Base-by-base conservation (phyloP, 2,888 invertebrate genomes). In the Drepanosiphum platanoidis region DNA sequence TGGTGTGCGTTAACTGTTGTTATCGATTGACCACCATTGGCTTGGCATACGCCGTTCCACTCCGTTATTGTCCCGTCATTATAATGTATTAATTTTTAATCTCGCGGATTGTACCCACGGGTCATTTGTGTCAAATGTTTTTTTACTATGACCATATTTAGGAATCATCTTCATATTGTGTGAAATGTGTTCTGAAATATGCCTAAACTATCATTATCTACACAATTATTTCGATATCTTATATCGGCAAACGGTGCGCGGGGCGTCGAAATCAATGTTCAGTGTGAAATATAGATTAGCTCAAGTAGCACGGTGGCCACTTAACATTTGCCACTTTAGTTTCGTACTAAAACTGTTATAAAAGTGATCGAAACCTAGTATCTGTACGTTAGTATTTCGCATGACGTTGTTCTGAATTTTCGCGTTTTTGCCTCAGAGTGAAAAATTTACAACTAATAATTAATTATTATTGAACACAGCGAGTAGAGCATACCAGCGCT, bases 201-300 rank as follows among this genome's bases (percentile, higher is more conserved):
- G n/a, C n/a, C n/a, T 27, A 46, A 22, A 30, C 18, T 46, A 42
- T 72, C 18, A 30, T 42, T 58, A 75, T 75, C 34, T 58, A n/a
- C n/a, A 34, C 75, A 75, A 64, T 78, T 39, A 61, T 75, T 75
- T 22, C n/a, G n/a, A 64, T 78, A 64, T 78, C 64, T 78, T 58
- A 75, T 18, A 58, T 75, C 58, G 58, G 58, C 58, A 75, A 75
- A 61, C 8, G 34, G 36, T 75, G 64, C 22, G 78, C 42, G 7
- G 30, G 30, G 39, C 27, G 22, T 64, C n/a, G 22, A 58, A 27
- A 13, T 22, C 18, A 39, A 30, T 64, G 39, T 64, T 64, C 64
- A 78, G 64, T 42, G 30, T 64, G 30, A 11, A 42, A 42, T 66
- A 42, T 64, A 39, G 39, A 78, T 78, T 78, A 78, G 78, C 42